Evolutionary conservation across 1,140 invertebrate genomes (phyloP), one percentile per base, ranked within the genome.

Genomic region (Geopemphigus sp.): DNA sequence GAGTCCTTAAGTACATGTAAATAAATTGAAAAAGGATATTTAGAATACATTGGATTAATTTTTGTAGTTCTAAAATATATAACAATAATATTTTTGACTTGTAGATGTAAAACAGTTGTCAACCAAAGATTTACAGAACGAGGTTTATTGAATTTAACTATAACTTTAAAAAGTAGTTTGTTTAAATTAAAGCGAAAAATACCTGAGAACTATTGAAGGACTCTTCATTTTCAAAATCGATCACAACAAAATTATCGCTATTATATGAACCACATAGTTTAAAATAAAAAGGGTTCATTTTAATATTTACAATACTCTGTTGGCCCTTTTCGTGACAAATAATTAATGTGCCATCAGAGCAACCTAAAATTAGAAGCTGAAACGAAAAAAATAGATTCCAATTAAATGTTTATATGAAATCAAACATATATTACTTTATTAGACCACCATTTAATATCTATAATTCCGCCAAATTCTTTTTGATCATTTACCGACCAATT

Each of bases 221-320:
- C 17, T 78, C 74, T 6, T n/a, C 19, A 29, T 22, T 47, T 61
- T 78, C 39, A 78, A 50, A 78, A 63, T 78, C 57, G 1, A n/a
- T 57, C 61, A 78, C 57, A 63, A 78, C 57, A 78, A 78, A 78
- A 78, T 78, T 63, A 63, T 78, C 59, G 19, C 22, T 19, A 63
- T 78, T 78, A 47, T 78, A 78, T 61, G 56, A 61, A 26, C 74
- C 74, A 78, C 74, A 78, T 63, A 78, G 29, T 78, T 78, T 78
- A 10, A 61, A 78, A 63, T 1, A 29, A 61, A 19, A 26, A 19
- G 74, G 57, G 24, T 61, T 78, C 74, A 78, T 47, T 78, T 78
- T 78, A 26, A 57, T 63, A 29, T 50, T 78, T 50, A 78, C 74
- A 32, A 78, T 11, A 78, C 57, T 78, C 12, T 78, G 74, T 61